Conservation (phyloP, 2,888 invertebrate species). For the Pollenia angustigena region DNA sequence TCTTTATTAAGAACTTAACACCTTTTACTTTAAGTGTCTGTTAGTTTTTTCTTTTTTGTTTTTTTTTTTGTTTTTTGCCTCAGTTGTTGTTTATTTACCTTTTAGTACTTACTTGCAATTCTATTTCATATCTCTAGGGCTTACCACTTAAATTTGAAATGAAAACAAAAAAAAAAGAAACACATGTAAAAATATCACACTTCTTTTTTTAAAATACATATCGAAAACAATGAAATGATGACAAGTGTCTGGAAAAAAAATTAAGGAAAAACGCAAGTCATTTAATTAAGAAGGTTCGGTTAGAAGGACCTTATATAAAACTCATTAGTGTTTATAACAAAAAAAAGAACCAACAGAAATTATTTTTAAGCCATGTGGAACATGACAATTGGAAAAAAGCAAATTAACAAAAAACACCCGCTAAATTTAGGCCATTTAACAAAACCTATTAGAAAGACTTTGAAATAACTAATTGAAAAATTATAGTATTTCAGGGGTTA, state of each 20-base stretch:
- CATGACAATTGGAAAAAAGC: conserved; percentile 38
- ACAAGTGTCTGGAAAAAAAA: conserved; percentile 59
- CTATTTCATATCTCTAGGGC: conserved; percentile 63
- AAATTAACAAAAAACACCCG: conserved; percentile 58
- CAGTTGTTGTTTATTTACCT: conserved; percentile 57
- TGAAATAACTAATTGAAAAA: conserved; percentile 76
- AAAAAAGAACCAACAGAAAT: conserved; percentile 18
- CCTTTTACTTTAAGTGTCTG: conserved; percentile 75
- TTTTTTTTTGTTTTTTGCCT: neutral
- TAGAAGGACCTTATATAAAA: conserved; percentile 57
- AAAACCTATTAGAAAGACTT: conserved; percentile 48
- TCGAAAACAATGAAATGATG: conserved; percentile 44
- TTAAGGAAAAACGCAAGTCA: conserved; percentile 65
- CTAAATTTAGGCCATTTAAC: conserved; percentile 65
- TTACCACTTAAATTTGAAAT: conserved; percentile 61
- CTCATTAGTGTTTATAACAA: conserved; percentile 49
- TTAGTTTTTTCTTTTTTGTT: conserved; percentile 3
- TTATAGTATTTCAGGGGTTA: conserved; percentile 72
- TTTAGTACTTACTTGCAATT: conserved; percentile 49
- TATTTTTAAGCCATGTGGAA: conserved; percentile 66
- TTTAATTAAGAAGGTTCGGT: conserved; percentile 66
- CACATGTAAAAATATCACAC: conserved; percentile 70
- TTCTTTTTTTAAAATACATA: conserved; percentile 40
- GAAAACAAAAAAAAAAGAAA: conserved; percentile 43
- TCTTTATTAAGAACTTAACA: conserved; percentile 76